Evolutionary conservation across 2,888 invertebrate species (phyloP), one percentile per base, ranked within the genome.

Genomic region (Neoascia interrupta): DNA sequence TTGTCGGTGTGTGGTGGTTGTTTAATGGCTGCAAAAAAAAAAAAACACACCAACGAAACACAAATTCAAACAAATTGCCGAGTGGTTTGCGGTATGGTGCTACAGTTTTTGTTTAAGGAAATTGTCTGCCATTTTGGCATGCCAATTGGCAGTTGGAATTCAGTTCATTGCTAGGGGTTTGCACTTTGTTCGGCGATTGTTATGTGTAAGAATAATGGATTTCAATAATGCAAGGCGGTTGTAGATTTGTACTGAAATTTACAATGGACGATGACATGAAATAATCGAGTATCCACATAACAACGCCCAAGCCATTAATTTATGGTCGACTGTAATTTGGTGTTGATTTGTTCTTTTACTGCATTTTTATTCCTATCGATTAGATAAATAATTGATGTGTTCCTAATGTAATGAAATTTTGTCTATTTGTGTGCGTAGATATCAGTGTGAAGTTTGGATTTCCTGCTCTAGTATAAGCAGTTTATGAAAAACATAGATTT

Each of bases 111-210:
- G 6, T 19, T 39, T 37, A 43, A 60, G 54, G 51, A 68, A 61
- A 49, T 60, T 58, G 34, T 69, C 75, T 69, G 63, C 75, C 69
- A 63, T 69, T 68, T 73, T 79, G 53, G 60, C 72, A 72, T 79
- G 76, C 54, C 76, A 73, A 68, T 79, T 79, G 73, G 68, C 61
- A 68, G 56, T 73, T 79, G 69, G 31, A 64, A 66, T 60, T 53
- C 21, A 31, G 36, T 43, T 61, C 39, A 1, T 34, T 51, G 58
- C 6, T 11, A 26, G 18, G 36, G 54, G 11, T n/a, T 13, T 15
- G 11, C 16, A 6, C 41, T 28, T 43, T 49, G n/a, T 21, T 19
- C 28, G 45, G 8, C 31, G 23, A 10, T 28, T 53, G 45, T 34
- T 47, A 64, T 26, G 37, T 45, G 53, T 23, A 60, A 53, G 37